Evolutionary conservation across 2,113 vertebrate genomes (phyloP), one percentile per base, ranked within the genome.

Genomic region (Chelonoidis abingdonii): DNA sequence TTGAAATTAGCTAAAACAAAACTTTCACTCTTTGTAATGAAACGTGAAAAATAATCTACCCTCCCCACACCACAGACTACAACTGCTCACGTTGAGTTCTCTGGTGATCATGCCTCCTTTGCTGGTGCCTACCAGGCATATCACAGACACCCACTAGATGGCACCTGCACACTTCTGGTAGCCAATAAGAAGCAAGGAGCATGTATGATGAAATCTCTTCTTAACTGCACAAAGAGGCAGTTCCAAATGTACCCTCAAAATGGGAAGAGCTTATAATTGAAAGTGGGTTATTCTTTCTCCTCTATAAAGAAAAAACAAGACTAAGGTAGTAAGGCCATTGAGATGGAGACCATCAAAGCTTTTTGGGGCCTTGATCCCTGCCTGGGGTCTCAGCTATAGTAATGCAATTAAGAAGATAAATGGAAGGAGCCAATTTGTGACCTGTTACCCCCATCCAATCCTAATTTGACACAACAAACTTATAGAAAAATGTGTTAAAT

Each of bases 211-310:
- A 90, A 96, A 89, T 93, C 29, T 1, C 88, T 44, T 91, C 10
- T 2, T 72, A 56, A 49, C 25, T 50, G 89, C 22, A 69, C 8
- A 57, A 80, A 69, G 84, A 80, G 80, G 84, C 94, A 85, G 88
- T 94, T 87, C 80, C 56, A 86, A 6, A 35, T 22, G 54, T 50
- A n/a, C 50, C 52, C 35, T 84, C 24, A 11, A 59, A 35, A 27
- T 41, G 59, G 81, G 56, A 52, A 80, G 27, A 50, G 35, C 56
- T 12, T 56, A 50, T 65, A 93, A 59, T 8, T 88, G 89, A 87
- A 96, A 94, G 52, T 35, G 89, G 96, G 87, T 92, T 94, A 90
- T 85, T 97, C 95, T 89, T 95, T 87, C 88, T 89, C 52, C 69
- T 96, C 84, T 85, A 76, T 84, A 94, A n/a, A 49, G 24, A 25